phyloP scores from a whole-genome alignment of 2,888 invertebrate species.

The Seira musarum region DNA sequence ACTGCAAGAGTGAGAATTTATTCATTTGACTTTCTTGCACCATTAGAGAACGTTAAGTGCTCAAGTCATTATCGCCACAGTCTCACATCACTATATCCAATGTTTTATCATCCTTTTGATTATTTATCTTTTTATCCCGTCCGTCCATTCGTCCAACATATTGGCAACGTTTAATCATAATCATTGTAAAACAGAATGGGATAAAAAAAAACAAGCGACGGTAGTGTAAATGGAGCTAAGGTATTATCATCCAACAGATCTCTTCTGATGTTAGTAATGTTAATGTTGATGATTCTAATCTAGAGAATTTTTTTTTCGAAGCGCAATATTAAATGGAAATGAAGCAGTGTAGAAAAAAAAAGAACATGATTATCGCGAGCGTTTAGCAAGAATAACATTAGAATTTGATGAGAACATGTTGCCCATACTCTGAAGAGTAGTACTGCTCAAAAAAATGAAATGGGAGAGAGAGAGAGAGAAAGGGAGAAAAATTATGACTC shows the following conservation, averaged over 20 bases:
- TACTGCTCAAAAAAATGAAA: background rate
- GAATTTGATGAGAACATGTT: slow-evolving; percentile 19
- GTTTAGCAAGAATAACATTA: slow-evolving; percentile 32
- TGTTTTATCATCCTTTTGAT: background rate
- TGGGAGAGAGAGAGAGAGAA: slow-evolving; percentile 20
- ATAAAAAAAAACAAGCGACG: no score
- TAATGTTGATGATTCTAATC: background rate
- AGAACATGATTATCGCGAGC: slow-evolving; percentile 20
- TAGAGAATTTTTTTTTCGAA: background rate
- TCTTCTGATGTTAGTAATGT: background rate
- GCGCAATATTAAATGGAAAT: background rate
- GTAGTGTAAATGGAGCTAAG: no score
- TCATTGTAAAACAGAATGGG: no score
- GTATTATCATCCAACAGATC: background rate
- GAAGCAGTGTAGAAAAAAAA: background rate
- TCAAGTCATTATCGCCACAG: background rate
- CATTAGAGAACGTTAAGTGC: background rate
- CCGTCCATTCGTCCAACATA: background rate
- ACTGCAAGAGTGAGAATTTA: background rate
- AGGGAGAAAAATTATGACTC: slow-evolving; percentile 52
- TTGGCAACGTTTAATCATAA: background rate
- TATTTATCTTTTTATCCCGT: background rate
- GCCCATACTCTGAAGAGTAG: no score
- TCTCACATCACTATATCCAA: no score
- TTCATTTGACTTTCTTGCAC: background rate